Evolutionary conservation across 2,113 vertebrate species (phyloP), one percentile per base, ranked within the genome.

Genomic region (Toxotes chatareus): DNA sequence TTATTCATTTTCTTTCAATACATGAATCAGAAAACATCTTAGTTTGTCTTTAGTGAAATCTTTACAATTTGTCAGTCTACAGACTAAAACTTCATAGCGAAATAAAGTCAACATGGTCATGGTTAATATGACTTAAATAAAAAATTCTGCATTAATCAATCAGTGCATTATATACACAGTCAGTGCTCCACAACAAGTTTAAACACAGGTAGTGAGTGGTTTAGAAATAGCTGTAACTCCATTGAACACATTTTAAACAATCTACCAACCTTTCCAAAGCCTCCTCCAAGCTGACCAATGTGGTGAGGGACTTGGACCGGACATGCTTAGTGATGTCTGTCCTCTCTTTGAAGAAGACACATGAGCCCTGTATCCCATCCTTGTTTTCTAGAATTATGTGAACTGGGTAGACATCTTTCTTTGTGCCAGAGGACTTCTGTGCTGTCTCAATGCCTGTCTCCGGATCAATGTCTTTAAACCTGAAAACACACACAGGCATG

Each of bases 331-430:
- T 97, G 61, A 98, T 40, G 21, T 97, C 94, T 32, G 86, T 89
- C 82, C 98, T 96, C 88, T 97, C 93, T 16, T 93, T 94, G 76
- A 97, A 98, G 89, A 95, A 89, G 1, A 84, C 91, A 86, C 98
- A 99, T 0, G 98, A 99, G 47, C 98, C 98, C 80, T 98, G 97
- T 44, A 97, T 93, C 23, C 97, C 97, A 23, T 94, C 80, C 38
- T 96, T 96, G 79, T 98, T 94, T 8, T 99, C 96, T 5, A 94
- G 67, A 86, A 98, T 73, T 76, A 97, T 95, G 4, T 95, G 86
- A 32, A 98, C 75, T 0, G 98, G 97, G 80, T 99, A 99, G 84
- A 96, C 77, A 8, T 99, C 97, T 53, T 95, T 95, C n/a, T 81
- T 23, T 31, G 11, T 5, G 2, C 57, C 80, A 2, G n/a, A 5